A percentile compares a stretch with the other conserved stretches of the same genome.
Conservation (phyloP, 2,113 vertebrate genomes). For the Panthera uncia region DNA sequence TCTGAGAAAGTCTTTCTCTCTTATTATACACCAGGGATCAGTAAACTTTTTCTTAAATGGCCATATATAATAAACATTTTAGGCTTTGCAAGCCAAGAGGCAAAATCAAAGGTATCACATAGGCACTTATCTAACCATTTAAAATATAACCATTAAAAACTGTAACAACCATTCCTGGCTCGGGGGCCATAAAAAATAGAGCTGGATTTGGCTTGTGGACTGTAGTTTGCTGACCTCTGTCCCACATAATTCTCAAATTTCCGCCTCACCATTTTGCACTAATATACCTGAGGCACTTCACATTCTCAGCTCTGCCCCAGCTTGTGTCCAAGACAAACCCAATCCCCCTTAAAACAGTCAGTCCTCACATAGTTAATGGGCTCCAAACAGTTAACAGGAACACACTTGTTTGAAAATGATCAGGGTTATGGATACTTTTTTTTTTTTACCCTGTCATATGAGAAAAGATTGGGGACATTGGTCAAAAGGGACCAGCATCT, state of each 20-base stretch:
- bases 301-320: neutral
- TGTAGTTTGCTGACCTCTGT: neutral
- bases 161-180: neutral
- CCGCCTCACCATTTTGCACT: neutral
- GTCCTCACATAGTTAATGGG: neutral
- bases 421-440: neutral
- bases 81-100: neutral
- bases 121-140: neutral
- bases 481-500: constrained; percentile 27
- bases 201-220: neutral
- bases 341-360: neutral
- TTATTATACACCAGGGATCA: neutral
- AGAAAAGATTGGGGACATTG: neutral
- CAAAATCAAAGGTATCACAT: neutral
- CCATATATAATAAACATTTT: neutral
- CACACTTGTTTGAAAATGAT: neutral
- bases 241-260: neutral
- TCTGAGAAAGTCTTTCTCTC: neutral
- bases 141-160: neutral
- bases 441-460: neutral
- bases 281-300: neutral
- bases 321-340: neutral
- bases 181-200: neutral
- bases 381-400: neutral
- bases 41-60: neutral